Conservation (phyloP, 2,113 vertebrate genomes). For the Puntigrus tetrazona region DNA sequence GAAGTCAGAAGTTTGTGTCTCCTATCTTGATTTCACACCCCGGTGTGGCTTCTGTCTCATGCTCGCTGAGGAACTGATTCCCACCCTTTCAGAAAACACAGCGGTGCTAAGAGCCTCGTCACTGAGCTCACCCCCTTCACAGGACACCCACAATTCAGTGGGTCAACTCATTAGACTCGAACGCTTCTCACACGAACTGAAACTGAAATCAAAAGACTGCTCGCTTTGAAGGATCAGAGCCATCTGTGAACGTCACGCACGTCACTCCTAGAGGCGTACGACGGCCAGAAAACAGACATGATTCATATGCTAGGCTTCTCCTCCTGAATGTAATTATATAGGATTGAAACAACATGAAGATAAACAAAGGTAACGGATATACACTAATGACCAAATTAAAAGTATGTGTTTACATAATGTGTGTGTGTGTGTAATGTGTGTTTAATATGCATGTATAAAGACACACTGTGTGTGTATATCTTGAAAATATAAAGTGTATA, state of each 20-base stretch:
- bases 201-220: neutral
- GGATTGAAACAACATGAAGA: neutral
- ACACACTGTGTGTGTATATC: too few species aligned
- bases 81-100: conserved; percentile 58
- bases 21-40: conserved; percentile 66
- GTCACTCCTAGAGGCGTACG: too few species aligned
- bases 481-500: too few species aligned
- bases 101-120: conserved; percentile 73
- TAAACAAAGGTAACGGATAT: too few species aligned
- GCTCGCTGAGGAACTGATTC: conserved; percentile 49
- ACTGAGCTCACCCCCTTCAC: conserved; percentile 62
- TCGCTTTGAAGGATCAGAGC: neutral
- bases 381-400: too few species aligned
- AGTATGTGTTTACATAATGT: neutral
- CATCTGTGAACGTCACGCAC: too few species aligned
- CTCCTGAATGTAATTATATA: neutral
- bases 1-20: conserved; percentile 48
- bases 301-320: too few species aligned
- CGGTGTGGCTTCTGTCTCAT: conserved; percentile 55
- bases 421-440: conserved; percentile 42
- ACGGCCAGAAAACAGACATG: too few species aligned
- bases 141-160: neutral
- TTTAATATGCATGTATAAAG: too few species aligned
- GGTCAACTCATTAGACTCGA: neutral
- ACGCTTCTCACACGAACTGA: neutral